Evolutionary conservation across 2,797 vertebrate species (phyloP), one percentile per base, ranked within the genome.

Genomic region (Periophthalmus magnuspinnatus): DNA sequence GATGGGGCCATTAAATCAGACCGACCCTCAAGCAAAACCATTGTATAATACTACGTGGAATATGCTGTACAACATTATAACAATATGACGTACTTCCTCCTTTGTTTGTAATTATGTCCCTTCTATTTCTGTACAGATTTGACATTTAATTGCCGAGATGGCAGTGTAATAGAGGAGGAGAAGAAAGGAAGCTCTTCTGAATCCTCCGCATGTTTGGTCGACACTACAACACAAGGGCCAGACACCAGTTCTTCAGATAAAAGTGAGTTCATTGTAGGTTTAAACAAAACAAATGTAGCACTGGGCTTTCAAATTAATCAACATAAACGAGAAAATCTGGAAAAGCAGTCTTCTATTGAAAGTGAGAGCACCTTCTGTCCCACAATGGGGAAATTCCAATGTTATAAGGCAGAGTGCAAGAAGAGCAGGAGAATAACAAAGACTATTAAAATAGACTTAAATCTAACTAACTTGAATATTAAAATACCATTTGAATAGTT

Each of bases 161-260:
- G 88, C 28, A 93, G 93, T 2, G 81, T 95, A 66, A 93, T 90
- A 71, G 95, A 94, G 28, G 83, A 93, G 57, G 90, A 70, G 22
- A 95, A 88, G 77, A 94, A 81, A 50, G 93, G 93, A 32, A 92
- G 79, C 74, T 97, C 96, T 0, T 96, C 96, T 0, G 92, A 87
- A 17, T 98, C 97, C 0, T 98, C 96, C 0, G 82, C 93, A 11
- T 98, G 97, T 17, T 69, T 89, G 41, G 97, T 97, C 1, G 97
- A 96, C 81, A 98, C 96, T 0, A 98, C 97, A 9, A 98, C 97
- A 21, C 91, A 90, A 57, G 89, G 85, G 41, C 45, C 72, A 0
- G 95, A 96, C 10, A 85, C 68, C 77, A 58, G 79, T 2, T 5
- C 85, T 33, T 28, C 88, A 72, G 89, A 92, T 81, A 94, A 86